Evolutionary conservation across 2,888 invertebrate species (phyloP).

Genomic region (Odontocerum albicorne): DNA sequence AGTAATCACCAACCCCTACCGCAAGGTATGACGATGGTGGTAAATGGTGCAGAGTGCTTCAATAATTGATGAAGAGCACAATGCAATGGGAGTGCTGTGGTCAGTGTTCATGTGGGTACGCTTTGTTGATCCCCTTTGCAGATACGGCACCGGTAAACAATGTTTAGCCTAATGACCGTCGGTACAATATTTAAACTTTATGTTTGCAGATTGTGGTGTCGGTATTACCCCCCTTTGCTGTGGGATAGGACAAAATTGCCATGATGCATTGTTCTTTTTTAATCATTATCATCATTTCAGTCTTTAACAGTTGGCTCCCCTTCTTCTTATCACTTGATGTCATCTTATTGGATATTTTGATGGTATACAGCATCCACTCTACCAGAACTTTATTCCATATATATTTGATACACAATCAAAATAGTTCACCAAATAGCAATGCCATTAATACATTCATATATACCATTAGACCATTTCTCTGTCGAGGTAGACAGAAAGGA

Average conservation of each 20-base stretch:
- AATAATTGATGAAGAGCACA: conserved; percentile 25
- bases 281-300: background rate
- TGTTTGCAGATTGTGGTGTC: background rate
- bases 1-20: no score
- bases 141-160: conserved; percentile 32
- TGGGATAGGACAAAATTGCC: background rate
- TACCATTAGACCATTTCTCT: no score
- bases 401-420: conserved; percentile 2
- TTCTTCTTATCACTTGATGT: background rate
- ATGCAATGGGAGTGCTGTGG: no score
- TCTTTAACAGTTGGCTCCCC: background rate
- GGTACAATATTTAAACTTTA: conserved; percentile 14
- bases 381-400: no score
- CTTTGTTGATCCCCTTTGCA: conserved; percentile 17
- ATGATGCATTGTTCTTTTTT: background rate
- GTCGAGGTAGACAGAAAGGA: no score
- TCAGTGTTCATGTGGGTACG: conserved; percentile 13
- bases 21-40: no score
- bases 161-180: conserved; percentile 32
- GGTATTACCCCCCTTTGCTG: conserved; percentile 4
- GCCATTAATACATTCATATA: no score
- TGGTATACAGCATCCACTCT: no score
- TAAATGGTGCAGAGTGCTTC: conserved; percentile 5
- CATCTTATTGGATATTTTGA: no score
- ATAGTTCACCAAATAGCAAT: no score